Percentiles rank a stretch among this genome's conserved stretches.
These are phyloP conservation scores for Corythaixoides concolor DNA, from an alignment of 2,113 vertebrate genomes.

Conservation along the genomic window DNA sequence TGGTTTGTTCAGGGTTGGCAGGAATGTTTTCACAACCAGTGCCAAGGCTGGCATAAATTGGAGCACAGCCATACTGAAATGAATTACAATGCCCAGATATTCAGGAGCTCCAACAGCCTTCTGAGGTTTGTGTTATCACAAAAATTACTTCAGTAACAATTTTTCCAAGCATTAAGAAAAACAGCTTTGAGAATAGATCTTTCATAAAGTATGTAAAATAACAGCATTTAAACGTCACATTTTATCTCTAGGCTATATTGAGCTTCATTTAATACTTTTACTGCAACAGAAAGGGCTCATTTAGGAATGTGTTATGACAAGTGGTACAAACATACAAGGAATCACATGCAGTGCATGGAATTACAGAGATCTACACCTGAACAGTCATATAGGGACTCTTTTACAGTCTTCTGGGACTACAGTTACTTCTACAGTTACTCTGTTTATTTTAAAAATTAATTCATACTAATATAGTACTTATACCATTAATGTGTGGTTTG, in stretches of 20 bases:
- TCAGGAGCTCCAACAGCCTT: not conserved
- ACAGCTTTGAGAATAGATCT: not conserved
- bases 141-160: not conserved
- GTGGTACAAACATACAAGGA: not conserved
- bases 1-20: not conserved
- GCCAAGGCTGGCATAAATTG: not conserved
- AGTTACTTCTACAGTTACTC: not conserved
- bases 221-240: not conserved
- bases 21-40: not conserved
- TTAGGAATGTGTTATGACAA: not conserved
- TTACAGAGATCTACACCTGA: not conserved
- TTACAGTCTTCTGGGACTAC: not conserved
- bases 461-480: not conserved
- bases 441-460: not conserved
- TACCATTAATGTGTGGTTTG: not conserved
- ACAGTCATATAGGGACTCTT: not conserved
- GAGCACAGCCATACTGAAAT: not conserved
- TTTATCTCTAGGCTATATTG: not conserved
- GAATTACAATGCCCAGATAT: not conserved
- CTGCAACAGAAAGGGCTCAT: not conserved
- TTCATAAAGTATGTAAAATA: not conserved
- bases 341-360: not conserved
- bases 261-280: not conserved
- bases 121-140: not conserved
- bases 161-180: not conserved